Evolutionary conservation across 2,797 vertebrate genomes (phyloP), one percentile per base, ranked within the genome.

Genomic region (Acanthis flammea): DNA sequence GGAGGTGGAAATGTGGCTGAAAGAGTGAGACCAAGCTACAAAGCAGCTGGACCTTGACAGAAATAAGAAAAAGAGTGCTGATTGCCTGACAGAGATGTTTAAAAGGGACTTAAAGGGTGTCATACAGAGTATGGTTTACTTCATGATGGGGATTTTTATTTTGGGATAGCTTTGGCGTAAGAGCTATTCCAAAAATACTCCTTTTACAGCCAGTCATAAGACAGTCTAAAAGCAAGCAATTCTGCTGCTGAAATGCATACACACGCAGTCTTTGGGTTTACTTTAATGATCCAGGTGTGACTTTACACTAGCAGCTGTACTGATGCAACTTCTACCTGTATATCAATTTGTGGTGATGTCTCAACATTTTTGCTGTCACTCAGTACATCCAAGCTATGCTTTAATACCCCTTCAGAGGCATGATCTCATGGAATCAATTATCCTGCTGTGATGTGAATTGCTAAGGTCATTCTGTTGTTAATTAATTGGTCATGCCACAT

Each of bases 381-480:
- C 35, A 65, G 7, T 48, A 50, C 19, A 73, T 35, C 30, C 9
- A 27, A 73, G 62, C 39, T 89, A 23, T 47, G 33, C 28, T 94
- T 88, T 94, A 75, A 30, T 72, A 60, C 21, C 54, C 70, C 54
- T 90, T 95, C 54, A 88, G 86, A 92, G 77, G 63, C 71, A 73
- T 41, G 57, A 86, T 73, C 63, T 91, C 86, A 84, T 77, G 90
- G 79, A 89, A 39, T 88, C 82, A 90, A 90, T 97, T 97, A 84
- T 86, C 63, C 27, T 8, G 3, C n/a, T 33, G 66, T 79, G 82
- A 92, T 78, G n/a, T 63, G 70, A 94, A 89, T 88, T 89, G 58
- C 83, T 97, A 82, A 90, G 89, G 93, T 88, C 91, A 84, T 84
- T 89, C 70, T 84, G 50, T 71, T 92, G 30, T 86, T 87, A 94